Conservation (phyloP, 2,113 vertebrate genomes). For the Solea solea region DNA sequence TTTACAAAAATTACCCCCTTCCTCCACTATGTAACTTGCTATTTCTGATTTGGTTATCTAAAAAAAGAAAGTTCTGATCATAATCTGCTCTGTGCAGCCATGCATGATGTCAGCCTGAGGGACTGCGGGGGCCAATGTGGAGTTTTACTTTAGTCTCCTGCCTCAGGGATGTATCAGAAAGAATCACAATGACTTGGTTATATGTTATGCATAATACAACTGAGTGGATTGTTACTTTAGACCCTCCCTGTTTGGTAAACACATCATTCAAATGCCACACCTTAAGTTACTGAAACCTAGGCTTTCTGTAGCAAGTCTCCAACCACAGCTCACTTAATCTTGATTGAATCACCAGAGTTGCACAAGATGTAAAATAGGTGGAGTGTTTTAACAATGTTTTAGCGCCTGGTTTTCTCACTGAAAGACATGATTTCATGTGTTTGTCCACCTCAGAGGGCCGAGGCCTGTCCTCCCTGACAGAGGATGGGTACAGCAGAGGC, state of each 20-base stretch:
- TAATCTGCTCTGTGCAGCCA: background rate
- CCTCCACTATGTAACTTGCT: background rate
- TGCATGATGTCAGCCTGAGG: background rate
- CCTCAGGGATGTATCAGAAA: background rate
- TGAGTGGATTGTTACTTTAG: background rate
- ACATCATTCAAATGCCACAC: conserved; percentile 20
- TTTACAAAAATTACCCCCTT: no score
- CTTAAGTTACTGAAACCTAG: background rate
- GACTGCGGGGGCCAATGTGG: conserved; percentile 28
- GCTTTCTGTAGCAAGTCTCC: background rate
- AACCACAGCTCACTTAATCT: conserved; percentile 7
- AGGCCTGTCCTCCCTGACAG: conserved; percentile 36
- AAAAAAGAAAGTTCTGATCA: conserved; percentile 13
- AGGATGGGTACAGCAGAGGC: conserved; percentile 81
- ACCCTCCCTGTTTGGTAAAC: conserved; percentile 14
- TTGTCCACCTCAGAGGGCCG: conserved; percentile 52
- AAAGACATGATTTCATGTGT: conserved; percentile 6
- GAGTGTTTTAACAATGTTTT: conserved; percentile 4
- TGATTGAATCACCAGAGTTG: conserved; percentile 5
- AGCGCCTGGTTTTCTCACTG: background rate
- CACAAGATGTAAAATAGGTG: conserved; percentile 8
- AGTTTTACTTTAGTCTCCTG: conserved; percentile 37
- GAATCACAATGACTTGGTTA: background rate
- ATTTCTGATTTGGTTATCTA: conserved; percentile 16
- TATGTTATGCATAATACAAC: conserved; percentile 7